These are phyloP conservation scores for Lasioglossum pauxillum DNA, from an alignment of 2,888 invertebrate genomes.

Conservation along the genomic window DNA sequence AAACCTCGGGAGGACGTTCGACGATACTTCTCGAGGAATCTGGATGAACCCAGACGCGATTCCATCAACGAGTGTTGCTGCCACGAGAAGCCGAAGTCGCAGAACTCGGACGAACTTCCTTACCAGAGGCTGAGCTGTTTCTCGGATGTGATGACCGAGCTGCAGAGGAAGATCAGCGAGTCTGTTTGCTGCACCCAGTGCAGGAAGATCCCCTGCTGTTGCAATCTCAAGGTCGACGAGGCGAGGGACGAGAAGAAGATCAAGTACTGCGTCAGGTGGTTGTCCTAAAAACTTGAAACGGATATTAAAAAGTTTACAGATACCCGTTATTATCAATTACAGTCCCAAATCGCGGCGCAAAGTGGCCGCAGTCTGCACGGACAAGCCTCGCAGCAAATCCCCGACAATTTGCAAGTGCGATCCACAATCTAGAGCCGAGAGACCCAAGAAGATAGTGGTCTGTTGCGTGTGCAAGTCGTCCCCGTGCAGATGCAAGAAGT, in stretches of 20 bases:
- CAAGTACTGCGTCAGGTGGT: slow-evolving; percentile 43
- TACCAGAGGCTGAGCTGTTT: slow-evolving; percentile 75
- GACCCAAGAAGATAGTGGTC: slow-evolving; percentile 41
- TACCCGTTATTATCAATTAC: not conserved
- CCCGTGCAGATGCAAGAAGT: slow-evolving; percentile 72
- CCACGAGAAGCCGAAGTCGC: slow-evolving; percentile 60
- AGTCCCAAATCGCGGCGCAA: slow-evolving; percentile 46
- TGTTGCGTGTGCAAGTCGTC: slow-evolving; percentile 66
- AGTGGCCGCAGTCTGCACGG: slow-evolving; percentile 33
- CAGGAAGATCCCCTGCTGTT: slow-evolving; percentile 69
- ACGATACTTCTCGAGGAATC: slow-evolving; percentile 69
- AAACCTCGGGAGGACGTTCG: slow-evolving; percentile 69
- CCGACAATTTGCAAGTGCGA: slow-evolving; percentile 60
- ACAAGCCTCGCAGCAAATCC: slow-evolving; percentile 60
- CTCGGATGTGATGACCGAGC: slow-evolving; percentile 76
- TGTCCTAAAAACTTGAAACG: not conserved
- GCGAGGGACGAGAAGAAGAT: slow-evolving; percentile 40
- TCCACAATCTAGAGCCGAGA: slow-evolving; percentile 43
- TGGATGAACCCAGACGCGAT: slow-evolving; percentile 30
- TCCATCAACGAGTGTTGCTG: slow-evolving; percentile 52
- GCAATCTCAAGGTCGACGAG: slow-evolving; percentile 44
- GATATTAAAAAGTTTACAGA: not conserved
- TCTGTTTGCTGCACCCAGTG: slow-evolving; percentile 70
- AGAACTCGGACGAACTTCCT: slow-evolving; percentile 70
- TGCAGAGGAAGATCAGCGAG: slow-evolving; percentile 75